Conservation (phyloP, 2,113 vertebrate species). For the Lasiurus cinereus region DNA sequence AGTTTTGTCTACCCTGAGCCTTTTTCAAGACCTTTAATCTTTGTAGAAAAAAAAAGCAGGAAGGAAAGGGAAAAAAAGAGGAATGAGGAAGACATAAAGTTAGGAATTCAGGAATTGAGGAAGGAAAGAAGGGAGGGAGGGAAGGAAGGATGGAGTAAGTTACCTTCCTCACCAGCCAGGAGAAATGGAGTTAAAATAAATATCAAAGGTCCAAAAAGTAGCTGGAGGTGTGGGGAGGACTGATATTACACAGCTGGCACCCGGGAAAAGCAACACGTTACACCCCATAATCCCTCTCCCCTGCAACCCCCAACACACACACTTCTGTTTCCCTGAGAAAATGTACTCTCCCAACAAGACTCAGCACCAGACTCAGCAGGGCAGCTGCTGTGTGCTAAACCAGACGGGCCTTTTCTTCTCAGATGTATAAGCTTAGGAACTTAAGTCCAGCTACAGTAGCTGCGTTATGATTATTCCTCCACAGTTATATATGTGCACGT, state of each 20-base stretch:
- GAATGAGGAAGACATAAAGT: too few relatives aligned
- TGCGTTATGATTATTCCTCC: not conserved
- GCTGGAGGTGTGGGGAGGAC: not conserved
- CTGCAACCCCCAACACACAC: not conserved
- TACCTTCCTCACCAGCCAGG: not conserved
- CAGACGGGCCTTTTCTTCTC: not conserved
- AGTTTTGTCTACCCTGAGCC: not conserved
- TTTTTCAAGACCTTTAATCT: not conserved
- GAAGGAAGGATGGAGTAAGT: not conserved
- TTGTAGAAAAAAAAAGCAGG: not conserved
- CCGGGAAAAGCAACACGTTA: not conserved
- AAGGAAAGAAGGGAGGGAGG: not conserved
- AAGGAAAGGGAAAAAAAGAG: not conserved
- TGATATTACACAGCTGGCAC: not conserved
- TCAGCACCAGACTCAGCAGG: not conserved
- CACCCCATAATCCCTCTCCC: fast-evolving
- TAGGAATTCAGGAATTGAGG: not conserved
- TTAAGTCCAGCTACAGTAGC: not conserved
- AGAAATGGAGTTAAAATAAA: conserved; percentile 24
- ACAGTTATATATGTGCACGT: not conserved
- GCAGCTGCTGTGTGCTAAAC: not conserved
- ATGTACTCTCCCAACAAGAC: not conserved
- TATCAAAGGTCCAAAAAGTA: not conserved
- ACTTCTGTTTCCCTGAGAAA: not conserved
- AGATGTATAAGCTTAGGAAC: not conserved